Base-by-base conservation (phyloP, 2,888 invertebrate genomes). In the Drosophila trichaetosa region DNA sequence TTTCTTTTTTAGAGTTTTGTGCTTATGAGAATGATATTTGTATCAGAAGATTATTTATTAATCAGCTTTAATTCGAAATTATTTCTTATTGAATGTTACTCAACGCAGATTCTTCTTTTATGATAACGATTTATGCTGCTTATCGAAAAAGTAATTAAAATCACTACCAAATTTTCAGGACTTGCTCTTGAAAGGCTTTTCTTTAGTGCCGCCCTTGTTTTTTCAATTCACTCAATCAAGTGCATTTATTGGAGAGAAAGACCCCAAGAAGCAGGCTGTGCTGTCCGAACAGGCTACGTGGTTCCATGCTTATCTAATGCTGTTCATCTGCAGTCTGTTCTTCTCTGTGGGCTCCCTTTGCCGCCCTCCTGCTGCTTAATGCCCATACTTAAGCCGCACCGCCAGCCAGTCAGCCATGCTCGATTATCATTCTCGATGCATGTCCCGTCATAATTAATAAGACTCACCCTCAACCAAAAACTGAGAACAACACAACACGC, bases 391-490 rank as follows among this genome's bases (percentile, higher is more conserved):
- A 16, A 21, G 67, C 42, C 54, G 61, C 10, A 4, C 31, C n/a
- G 67, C 38, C 54, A 62, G 52, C 57, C 66, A 66, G 64, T 42
- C 53, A 40, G 79, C 60, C 54, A 33, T 33, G 76, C 36, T 48
- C 68, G 71, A 70, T 76, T 68, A 65, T 82, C 78, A 76, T 84
- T 83, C 78, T 82, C 87, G 83, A 82, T 78, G 78, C 87, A 84
- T 80, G 84, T 73, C 60, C 82, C 84, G 82, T 80, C 84, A 84
- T 84, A 84, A 84, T 84, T 84, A 84, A 84, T 87, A 87, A 80
- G 84, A 59, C 78, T 84, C 87, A 69, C 80, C 79, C 82, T 76
- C 66, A 53, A 62, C 40, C 48, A 31, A 53, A 46, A 46, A 38
- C 53, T 4, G 24, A 21, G 52, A 40, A n/a, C 59, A 24, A 48